These are phyloP conservation scores for Drosophila punjabiensis DNA, from an alignment of 1,140 invertebrate species.

Conservation along the genomic window DNA sequence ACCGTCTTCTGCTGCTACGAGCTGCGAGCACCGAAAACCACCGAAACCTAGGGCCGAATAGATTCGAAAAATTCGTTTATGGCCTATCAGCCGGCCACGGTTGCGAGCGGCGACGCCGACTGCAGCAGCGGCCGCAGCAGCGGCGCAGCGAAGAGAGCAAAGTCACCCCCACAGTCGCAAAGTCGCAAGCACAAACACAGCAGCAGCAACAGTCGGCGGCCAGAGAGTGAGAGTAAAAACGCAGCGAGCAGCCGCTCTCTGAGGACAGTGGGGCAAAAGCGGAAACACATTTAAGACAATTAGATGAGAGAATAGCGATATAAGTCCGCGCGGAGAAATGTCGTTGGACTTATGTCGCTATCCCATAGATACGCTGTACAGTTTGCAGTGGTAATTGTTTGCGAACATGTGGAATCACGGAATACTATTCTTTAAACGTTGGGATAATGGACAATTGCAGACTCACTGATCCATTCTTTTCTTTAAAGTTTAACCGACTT, in stretches of 20 bases:
- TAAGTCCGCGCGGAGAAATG: too few species aligned
- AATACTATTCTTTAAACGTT: too few species aligned
- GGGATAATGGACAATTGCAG: too few species aligned
- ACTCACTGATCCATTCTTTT: too few species aligned
- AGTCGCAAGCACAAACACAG: constrained; percentile 37
- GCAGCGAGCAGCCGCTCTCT: constrained; percentile 61
- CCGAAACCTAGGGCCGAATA: constrained; percentile 85
- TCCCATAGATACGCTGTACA: too few species aligned
- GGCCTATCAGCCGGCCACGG: constrained; percentile 70
- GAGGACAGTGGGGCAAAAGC: constrained; percentile 4
- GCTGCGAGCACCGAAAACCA: constrained; percentile 84
- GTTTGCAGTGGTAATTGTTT: too few species aligned
- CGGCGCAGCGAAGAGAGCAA: constrained; percentile 35
- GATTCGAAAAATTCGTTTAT: constrained; percentile 84
- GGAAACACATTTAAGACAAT: not conserved
- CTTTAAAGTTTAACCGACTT: not conserved
- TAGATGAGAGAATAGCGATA: too few species aligned
- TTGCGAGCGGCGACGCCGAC: constrained; percentile 20
- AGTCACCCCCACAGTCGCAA: constrained; percentile 35
- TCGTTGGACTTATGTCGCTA: too few species aligned
- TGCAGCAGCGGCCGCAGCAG: constrained; percentile 28
- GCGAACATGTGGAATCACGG: too few species aligned
- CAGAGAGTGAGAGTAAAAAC: constrained; percentile 67
- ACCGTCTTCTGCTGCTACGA: constrained; percentile 74
- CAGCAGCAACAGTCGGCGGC: constrained; percentile 55